Conservation (phyloP, 2,113 vertebrate species). For the Carassius carassius region DNA sequence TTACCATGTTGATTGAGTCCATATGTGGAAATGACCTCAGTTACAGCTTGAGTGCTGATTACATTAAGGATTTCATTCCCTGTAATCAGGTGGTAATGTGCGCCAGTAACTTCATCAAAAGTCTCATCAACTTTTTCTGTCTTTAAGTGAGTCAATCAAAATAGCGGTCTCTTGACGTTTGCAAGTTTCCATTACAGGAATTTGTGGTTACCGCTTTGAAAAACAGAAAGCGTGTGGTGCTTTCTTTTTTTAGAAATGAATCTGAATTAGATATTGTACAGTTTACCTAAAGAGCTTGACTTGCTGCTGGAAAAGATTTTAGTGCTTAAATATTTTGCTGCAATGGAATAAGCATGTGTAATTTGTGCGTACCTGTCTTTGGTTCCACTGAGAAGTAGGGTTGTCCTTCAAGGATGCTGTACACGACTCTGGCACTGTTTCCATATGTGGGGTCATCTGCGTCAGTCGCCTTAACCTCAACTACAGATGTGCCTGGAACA, state of each 20-base stretch:
- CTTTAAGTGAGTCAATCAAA: constrained; percentile 28
- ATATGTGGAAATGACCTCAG: constrained; percentile 40
- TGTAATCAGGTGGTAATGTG: constrained; percentile 48
- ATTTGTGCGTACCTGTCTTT: constrained; percentile 52
- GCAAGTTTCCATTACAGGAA: constrained; percentile 15
- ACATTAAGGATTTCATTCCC: constrained; percentile 38
- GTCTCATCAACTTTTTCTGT: constrained; percentile 21
- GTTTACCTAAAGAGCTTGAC: neutral
- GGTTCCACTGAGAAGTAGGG: constrained; percentile 61
- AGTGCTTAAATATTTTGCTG: neutral
- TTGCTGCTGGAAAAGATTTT: neutral
- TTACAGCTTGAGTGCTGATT: constrained; percentile 42
- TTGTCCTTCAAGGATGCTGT: constrained; percentile 59
- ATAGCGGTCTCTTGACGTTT: constrained; percentile 7
- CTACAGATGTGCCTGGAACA: constrained; percentile 58
- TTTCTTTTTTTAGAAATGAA: neutral
- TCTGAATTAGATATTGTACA: neutral
- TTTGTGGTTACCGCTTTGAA: neutral
- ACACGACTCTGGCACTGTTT: constrained; percentile 60
- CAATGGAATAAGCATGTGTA: neutral
- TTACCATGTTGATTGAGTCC: constrained; percentile 40
- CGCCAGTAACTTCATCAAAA: constrained; percentile 22
- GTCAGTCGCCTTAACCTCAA: constrained; percentile 59
- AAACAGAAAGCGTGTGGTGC: neutral
- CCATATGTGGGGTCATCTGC: constrained; percentile 62